Evolutionary conservation across 2,113 vertebrate species (phyloP), one percentile per base, ranked within the genome.

Genomic region (Tympanuchus pallidicinctus): DNA sequence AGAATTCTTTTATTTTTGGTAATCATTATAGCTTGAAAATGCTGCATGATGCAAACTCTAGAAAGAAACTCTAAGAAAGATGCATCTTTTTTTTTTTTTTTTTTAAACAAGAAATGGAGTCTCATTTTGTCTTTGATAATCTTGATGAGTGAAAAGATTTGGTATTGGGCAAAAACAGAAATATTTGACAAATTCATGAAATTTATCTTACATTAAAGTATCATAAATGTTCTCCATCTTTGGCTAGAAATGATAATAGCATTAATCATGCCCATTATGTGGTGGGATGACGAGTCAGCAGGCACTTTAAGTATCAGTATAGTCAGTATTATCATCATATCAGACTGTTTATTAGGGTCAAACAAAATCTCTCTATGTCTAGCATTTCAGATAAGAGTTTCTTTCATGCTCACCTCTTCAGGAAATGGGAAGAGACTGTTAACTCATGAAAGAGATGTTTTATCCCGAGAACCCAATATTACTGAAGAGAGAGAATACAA

Each of bases 281-380:
- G 34, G 67, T 30, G 63, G 24, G 27, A 45, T 0, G 0, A n/a
- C 24, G 40, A 88, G 40, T 13, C 50, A 42, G 18, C 18, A 45
- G 32, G 21, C 60, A 69, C 27, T 40, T 83, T 61, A 60, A 57
- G 4, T 14, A 61, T 16, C 3, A 2, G 52, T 27, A 32, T n/a
- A 24, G 8, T 52, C 30, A 1, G 7, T 56, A 13, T 50, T 80
- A 69, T 36, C 3, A 24, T 9, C 12, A 25, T 40, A 52, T 52
- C 21, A 75, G 25, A n/a, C 12, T 27, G 13, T 21, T 66, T 73
- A 54, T 71, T 74, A 57, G 36, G 30, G 5, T 36, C n/a, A 63
- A 42, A 83, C 45, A 30, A 77, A 80, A 83, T 63, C 14, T 83
- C 52, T 36, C 32, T 32, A 2, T 21, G 28, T 4, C 22, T 77